Evolutionary conservation across 2,797 vertebrate species (phyloP), one percentile per base, ranked within the genome.

Genomic region (Peromyscus attwateri): DNA sequence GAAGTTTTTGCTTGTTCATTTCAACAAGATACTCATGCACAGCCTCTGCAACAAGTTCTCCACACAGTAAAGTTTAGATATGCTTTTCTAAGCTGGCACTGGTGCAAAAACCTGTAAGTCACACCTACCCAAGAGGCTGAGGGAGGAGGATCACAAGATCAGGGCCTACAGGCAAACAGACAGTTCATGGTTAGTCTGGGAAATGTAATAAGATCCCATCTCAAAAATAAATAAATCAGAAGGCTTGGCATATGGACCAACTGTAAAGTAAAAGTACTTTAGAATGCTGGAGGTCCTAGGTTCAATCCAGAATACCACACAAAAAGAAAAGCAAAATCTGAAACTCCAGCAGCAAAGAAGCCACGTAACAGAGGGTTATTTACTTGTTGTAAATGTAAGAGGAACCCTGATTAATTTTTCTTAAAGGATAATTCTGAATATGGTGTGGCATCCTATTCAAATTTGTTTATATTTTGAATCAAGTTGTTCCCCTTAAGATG

Each of bases 401-500:
- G 0, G 17, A 89, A 29, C 70, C 21, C 64, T 70, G 6, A 46
- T 76, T 77, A 79, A 62, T 83, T 84, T 95, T 52, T 55, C 25
- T 77, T 87, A 62, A 60, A 34, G 82, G 29, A 37, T 9, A 94
- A 52, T 87, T 27, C 34, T 95, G 13, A 16, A 66, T 68, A 73
- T 87, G 25, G 8, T 79, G 37, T 87, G 29, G 0, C 4, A 52
- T 71, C 73, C 37, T 81, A 57, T 76, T 96, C 34, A 55, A 25
- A 85, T 55, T 73, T 84, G 76, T 8, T 52, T 77, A 27, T 83
- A 49, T 40, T 73, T 62, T 73, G 40, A 80, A 73, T 96, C 34
- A 96, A 92, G 76, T 89, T 73, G 34, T 95, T 52, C 34, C 6
- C 10, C 6, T 8, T 25, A 17, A 91, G 93, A 89, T 94, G 84